Conservation (phyloP, 2,113 vertebrate species). For the Leucosticte australis region DNA sequence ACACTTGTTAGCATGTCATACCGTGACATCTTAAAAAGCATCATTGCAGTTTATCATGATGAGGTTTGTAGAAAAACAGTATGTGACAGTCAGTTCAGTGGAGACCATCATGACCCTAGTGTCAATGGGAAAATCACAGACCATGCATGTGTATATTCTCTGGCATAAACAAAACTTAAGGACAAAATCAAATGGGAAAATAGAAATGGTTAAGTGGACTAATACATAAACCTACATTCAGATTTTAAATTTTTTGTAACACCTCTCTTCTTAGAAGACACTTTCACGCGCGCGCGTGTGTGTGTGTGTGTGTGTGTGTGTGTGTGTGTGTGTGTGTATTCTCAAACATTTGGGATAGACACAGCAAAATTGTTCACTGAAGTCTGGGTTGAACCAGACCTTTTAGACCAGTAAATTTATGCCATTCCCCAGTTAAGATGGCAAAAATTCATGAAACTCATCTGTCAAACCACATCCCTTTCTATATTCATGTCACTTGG, state of each 20-base stretch:
- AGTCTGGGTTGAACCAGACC: background rate
- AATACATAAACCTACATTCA: background rate
- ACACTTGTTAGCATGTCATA: slow-evolving; percentile 61
- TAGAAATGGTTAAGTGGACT: too few relatives aligned
- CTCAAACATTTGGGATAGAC: background rate
- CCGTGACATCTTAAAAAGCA: slow-evolving; percentile 65
- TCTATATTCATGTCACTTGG: background rate
- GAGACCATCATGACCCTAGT: slow-evolving; percentile 34
- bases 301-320: background rate
- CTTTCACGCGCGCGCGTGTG: background rate
- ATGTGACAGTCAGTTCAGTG: slow-evolving; percentile 33
- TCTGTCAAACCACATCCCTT: background rate
- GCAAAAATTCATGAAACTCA: background rate
- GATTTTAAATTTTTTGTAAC: background rate
- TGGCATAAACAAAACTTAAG: background rate
- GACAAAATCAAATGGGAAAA: background rate
- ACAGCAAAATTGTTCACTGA: background rate
- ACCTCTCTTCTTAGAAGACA: background rate
- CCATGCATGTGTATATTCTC: background rate
- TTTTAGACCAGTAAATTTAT: background rate
- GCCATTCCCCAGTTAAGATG: background rate
- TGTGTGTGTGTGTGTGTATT: background rate
- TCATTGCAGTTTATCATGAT: slow-evolving; percentile 56
- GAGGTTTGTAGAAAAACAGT: slow-evolving; percentile 58
- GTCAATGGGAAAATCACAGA: background rate